Evolutionary conservation across 2,888 invertebrate species (phyloP), one percentile per base, ranked within the genome.

Genomic region (Aplocera efformata): DNA sequence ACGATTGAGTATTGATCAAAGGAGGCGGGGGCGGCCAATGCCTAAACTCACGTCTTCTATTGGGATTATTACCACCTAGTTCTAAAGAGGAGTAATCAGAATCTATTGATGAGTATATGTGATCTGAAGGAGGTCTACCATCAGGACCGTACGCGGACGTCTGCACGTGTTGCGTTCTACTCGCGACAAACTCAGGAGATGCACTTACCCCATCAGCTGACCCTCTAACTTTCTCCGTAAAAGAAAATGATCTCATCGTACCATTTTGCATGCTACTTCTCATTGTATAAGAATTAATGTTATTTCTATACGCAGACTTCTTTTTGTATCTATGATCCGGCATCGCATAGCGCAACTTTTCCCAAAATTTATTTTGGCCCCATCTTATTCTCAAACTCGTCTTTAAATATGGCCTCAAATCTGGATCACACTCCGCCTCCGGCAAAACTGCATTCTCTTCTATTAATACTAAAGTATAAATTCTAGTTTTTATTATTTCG

Each of bases 301-400:
- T 94, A 56, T 93, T 90, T 60, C 94, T 91, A 65, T 95, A 95
- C 62, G 93, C 90, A 50, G 82, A 71, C n/a, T 81, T 72, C 64
- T 84, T 82, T 65, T 78, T 82, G 56, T 65, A 71, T 56, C 76
- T 90, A 56, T 92, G 91, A 64, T 94, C 93, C 17, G 97, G 97
- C 91, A 98, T 93, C 46, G 95, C 94, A 73, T 95, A 97, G 53
- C 94, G 91, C 52, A 98, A 86, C 68, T 95, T 94, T 70, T 97
- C 96, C 97, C 98, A 98, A 89, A 98, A 98, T 69, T 96, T 91
- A 63, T 94, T 94, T 78, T 98, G 97, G 61, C 94, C 95, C 93
- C 95, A 96, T 59, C 93, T 91, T 56, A 98, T 91, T 45, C 95
- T 90, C 36, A 95, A 94, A 67, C 95, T 93, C 27, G 95, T 95